Base-by-base conservation (phyloP, 2,888 invertebrate genomes). In the Drosophila ustulata region DNA sequence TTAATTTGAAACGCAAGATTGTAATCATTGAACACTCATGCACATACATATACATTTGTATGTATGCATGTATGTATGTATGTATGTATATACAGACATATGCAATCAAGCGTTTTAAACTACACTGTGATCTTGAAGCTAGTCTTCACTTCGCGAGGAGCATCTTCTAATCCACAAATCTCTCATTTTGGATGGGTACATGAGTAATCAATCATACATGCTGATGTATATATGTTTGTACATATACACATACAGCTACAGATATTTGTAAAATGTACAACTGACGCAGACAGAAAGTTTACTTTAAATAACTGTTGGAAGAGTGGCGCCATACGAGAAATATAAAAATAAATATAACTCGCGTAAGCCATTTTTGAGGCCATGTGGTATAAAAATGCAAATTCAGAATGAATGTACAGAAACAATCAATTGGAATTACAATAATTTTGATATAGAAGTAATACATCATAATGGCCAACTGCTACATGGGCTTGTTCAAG, bases 301-400 rank as follows among this genome's bases (percentile, higher is more conserved):
- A 53, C 28, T 39, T 57, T 37, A 46, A 53, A 18, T 51, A 45
- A 50, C 30, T 50, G n/a, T 41, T 25, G 49, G 37, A 18, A 11
- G 25, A 26, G 32, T 28, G 66, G 13, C 4, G 32, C n/a, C 67
- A 46, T 32, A n/a, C 23, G 4, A 39, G 5, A 55, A 25, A 26
- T 37, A 39, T 26, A 2, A 9, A 26, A 25, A 23, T 7, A 23
- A 2, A 39, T 39, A 26, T 39, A 25, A 41, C 39, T 55, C 30
- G n/a, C n/a, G 25, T 34, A 32, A 43, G 34, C 45, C 57, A 37
- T 57, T 47, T 61, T 51, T 61, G 23, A 64, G 74, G 71, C 64
- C 83, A 82, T 82, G 78, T 74, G 67, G 71, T 77, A 71, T 72
- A 62, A 80, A 66, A 59, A 82, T 82, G 62, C 77, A 64, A 80